Percentiles rank a stretch among this genome's conserved stretches.
phyloP scores from a whole-genome alignment of 2,888 invertebrate genomes.

The Plebejus melissa region DNA sequence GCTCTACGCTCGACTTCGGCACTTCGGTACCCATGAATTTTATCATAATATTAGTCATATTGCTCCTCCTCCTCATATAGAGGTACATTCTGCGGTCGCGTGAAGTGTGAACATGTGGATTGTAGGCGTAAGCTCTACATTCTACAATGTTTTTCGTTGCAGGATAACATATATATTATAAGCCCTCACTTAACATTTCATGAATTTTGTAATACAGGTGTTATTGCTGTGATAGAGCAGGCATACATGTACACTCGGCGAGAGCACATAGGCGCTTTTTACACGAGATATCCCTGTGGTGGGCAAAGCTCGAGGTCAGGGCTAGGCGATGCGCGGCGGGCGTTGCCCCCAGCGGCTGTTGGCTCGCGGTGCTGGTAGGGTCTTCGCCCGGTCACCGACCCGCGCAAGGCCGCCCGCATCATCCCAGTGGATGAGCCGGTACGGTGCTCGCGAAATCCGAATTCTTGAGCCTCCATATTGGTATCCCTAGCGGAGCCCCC shows the following conservation, averaged over 20 bases:
- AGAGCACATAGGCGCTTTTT: constrained; percentile 2
- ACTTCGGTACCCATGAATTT: neutral
- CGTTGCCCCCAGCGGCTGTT: constrained; percentile 78
- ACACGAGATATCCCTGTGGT: constrained; percentile 29
- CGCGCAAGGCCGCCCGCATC: constrained; percentile 75
- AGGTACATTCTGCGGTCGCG: too few relatives aligned
- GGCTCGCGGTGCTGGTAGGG: constrained; percentile 69
- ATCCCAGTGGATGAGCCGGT: constrained; percentile 59
- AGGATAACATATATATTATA: too few relatives aligned
- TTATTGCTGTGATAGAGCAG: neutral
- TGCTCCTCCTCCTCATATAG: too few relatives aligned
- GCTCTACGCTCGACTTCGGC: neutral
- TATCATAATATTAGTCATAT: neutral
- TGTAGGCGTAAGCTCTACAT: neutral
- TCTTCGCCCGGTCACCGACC: constrained; percentile 78
- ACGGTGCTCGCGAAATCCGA: constrained; percentile 58
- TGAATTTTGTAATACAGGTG: neutral
- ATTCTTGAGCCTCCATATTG: neutral
- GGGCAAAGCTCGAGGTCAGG: constrained; percentile 48
- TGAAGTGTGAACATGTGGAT: neutral
- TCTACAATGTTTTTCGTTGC: neutral
- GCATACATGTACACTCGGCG: neutral
- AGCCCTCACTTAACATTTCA: neutral
- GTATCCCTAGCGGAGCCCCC: neutral
- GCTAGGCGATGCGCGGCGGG: constrained; percentile 57